Evolutionary conservation across 2,888 invertebrate genomes (phyloP).

Genomic region (Apotomis betuletana): DNA sequence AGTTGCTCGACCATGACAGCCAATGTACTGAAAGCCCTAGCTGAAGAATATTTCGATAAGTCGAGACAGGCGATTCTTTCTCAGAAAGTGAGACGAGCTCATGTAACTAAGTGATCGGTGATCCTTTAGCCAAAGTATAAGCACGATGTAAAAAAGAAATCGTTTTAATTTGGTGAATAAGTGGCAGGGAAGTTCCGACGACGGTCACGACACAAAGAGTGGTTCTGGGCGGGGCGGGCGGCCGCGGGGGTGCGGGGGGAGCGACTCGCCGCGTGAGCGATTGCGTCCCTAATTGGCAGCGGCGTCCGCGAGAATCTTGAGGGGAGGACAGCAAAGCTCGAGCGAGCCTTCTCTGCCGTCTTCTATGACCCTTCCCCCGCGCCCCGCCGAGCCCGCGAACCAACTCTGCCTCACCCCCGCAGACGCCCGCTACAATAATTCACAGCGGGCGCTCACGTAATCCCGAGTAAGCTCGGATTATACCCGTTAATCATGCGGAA

Average conservation of each 20-base stretch:
- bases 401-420: conserved; percentile 52
- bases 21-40: conserved; percentile 20
- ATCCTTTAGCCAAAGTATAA: conserved; percentile 14
- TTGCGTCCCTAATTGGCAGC: conserved; percentile 84
- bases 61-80: conserved; percentile 4
- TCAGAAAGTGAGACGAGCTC: conserved; percentile 2
- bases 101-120: conserved; percentile 13
- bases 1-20: conserved; percentile 19
- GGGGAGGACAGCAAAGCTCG: conserved; percentile 78
- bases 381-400: conserved; percentile 40
- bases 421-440: conserved; percentile 75
- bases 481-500: conserved; percentile 82
- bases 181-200: conserved; percentile 67
- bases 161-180: conserved; percentile 79
- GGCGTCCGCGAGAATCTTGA: conserved; percentile 84
- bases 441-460: conserved; percentile 79
- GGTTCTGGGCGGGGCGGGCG: conserved; percentile 58
- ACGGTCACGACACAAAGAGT: conserved; percentile 74
- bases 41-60: conserved; percentile 13
- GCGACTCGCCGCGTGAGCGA: conserved; percentile 80
- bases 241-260: conserved; percentile 48
- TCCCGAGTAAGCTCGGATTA: conserved; percentile 82
- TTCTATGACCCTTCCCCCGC: conserved; percentile 50
- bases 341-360: conserved; percentile 73
- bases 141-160: conserved; percentile 54